phyloP scores from a whole-genome alignment of 1,140 invertebrate genomes.

The Saxidomus purpurata region DNA sequence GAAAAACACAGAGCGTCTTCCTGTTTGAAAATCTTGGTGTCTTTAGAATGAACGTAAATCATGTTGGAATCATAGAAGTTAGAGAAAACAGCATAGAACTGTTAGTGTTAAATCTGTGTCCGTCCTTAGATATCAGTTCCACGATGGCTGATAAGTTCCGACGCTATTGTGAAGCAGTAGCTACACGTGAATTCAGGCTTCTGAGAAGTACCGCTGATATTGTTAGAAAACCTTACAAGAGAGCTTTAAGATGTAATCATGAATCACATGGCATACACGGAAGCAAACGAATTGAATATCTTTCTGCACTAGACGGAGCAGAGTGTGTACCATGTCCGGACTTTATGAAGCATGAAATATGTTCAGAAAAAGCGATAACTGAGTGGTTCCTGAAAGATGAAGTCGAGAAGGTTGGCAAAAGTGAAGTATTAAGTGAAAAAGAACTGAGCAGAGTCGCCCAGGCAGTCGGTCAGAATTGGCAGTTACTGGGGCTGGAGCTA shows the following conservation, averaged over 20 bases:
- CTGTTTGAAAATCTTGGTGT: conserved; percentile 9
- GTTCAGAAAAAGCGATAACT: background rate
- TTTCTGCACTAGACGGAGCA: background rate
- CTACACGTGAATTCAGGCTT: background rate
- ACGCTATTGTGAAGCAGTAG: background rate
- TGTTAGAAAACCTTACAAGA: background rate
- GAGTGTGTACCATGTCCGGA: background rate
- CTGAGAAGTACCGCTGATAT: background rate
- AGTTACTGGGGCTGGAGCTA: background rate
- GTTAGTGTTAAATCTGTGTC: background rate
- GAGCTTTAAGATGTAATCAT: conserved; percentile 13
- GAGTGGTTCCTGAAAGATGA: background rate
- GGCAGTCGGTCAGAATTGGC: background rate
- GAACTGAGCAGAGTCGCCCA: background rate
- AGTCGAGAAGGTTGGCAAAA: background rate
- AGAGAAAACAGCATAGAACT: background rate
- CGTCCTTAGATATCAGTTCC: background rate
- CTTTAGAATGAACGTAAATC: background rate
- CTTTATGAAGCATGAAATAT: background rate
- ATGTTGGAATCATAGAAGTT: background rate
- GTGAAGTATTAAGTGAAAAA: background rate
- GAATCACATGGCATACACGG: background rate
- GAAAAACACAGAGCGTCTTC: background rate
- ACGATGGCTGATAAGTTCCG: background rate
- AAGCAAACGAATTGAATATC: background rate